Percentiles rank a stretch among this genome's conserved stretches.
These are phyloP conservation scores for Nesometra sesokonis DNA, from an alignment of 35 echinoderm and acorn worm species.

Conservation along the genomic window DNA sequence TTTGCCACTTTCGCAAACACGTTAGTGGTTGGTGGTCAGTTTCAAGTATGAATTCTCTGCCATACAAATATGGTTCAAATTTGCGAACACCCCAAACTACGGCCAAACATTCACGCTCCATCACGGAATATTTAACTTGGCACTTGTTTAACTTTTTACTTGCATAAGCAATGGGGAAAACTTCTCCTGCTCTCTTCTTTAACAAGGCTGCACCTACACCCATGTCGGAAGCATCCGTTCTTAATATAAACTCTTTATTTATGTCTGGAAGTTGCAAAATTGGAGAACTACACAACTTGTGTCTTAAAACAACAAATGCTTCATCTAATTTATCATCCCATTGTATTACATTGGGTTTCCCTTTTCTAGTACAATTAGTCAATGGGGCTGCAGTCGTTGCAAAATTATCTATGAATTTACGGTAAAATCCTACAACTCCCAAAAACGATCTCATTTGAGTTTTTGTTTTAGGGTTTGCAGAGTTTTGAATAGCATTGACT, in stretches of 20 bases:
- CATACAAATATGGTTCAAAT: slow-evolving; percentile 41
- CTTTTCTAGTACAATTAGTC: slow-evolving; percentile 18
- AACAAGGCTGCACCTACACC: not conserved
- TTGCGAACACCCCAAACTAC: slow-evolving; percentile 43
- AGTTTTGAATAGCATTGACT: not conserved
- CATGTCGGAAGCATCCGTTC: slow-evolving; percentile 1
- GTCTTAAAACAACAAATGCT: slow-evolving; percentile 2
- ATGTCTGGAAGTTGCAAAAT: slow-evolving; percentile 1
- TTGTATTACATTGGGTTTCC: not conserved
- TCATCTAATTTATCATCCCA: slow-evolving; percentile 2
- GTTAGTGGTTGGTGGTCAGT: slow-evolving; percentile 46
- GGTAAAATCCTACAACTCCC: slow-evolving; percentile 13
- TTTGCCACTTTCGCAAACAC: slow-evolving; percentile 18
- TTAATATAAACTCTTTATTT: slow-evolving; percentile 3
- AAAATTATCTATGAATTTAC: slow-evolving; percentile 22
- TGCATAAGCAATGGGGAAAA: slow-evolving; percentile 25
- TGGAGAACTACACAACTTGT: not conserved
- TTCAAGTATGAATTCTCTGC: slow-evolving; percentile 24
- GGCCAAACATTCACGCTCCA: slow-evolving; percentile 34
- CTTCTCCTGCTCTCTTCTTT: slow-evolving; percentile 11
- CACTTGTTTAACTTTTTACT: slow-evolving; percentile 17
- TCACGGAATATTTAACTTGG: slow-evolving; percentile 7
- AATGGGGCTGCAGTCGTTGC: slow-evolving; percentile 8
- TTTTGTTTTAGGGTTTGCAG: not conserved
- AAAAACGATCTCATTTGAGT: slow-evolving; percentile 5